Evolutionary conservation across 2,888 invertebrate species (phyloP), one percentile per base, ranked within the genome.

Genomic region (Metacarcinus magister): DNA sequence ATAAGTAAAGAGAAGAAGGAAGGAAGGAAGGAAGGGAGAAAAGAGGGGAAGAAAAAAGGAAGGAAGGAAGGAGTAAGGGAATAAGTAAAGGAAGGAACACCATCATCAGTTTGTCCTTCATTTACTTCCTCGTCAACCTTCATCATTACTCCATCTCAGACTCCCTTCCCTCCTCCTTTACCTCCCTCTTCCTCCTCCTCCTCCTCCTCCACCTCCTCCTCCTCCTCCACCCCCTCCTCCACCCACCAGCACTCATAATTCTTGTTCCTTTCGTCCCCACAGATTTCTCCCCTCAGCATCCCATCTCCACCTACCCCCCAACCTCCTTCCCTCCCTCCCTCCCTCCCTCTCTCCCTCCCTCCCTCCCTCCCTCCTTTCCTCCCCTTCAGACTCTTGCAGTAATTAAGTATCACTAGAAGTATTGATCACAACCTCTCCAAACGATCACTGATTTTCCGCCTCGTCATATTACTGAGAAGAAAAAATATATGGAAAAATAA

Each of bases 71-170:
- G 32, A 82, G 32, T 8, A 32, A 82, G 32, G 82, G 32, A 32
- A 82, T 32, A 8, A 82, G 16, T 28, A 32, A 82, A 82, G 32
- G 82, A 82, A 82, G 32, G n/a, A 67, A 28, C 82, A 82, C 28
- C 82, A 82, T 16, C 23, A 82, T 32, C 82, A 32, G 13, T 32
- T 32, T 10, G 32, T 23, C 82, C 82, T 32, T 82, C 82, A 82
- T 32, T 82, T 82, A 82, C 32, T 82, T 82, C 82, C 82, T 82
- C 82, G 82, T 82, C 82, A 82, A 13, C 23, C 82, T 67, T 32
- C 82, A 82, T 82, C 82, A 82, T 82, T 82, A 82, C 32, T 32
- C 82, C 82, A 82, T 82, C 82, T 82, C 82, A 5, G 82, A 67
- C 67, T 23, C 67, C 67, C 10, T 23, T 32, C 32, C 10, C 13